Conservation (phyloP, 2,113 vertebrate genomes). For the Amazona guildingii region DNA sequence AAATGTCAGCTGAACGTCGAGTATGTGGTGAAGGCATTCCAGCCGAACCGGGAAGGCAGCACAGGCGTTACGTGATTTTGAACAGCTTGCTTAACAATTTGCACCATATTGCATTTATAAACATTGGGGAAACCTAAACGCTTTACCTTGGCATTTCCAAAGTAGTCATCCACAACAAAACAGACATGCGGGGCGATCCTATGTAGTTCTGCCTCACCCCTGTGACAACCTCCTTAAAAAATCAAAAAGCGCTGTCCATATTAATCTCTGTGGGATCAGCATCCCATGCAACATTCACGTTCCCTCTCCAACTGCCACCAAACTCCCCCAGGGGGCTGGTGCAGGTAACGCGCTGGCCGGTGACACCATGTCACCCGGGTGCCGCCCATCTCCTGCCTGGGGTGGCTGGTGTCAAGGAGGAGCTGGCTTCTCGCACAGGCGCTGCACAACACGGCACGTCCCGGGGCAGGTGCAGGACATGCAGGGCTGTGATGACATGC, state of each 20-base stretch:
- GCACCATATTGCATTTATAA: slow-evolving; percentile 66
- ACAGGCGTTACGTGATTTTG: slow-evolving; percentile 36
- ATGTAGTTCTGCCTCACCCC: background rate
- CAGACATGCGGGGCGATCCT: rapidly evolving
- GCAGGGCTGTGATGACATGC: rapidly evolving
- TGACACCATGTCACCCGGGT: rapidly evolving
- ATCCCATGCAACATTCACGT: rapidly evolving
- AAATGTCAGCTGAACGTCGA: rapidly evolving
- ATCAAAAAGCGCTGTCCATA: rapidly evolving
- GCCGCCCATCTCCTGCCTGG: background rate
- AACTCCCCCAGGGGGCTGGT: rapidly evolving
- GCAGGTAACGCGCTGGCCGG: rapidly evolving
- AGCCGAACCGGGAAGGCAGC: background rate
- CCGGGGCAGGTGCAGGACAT: rapidly evolving
- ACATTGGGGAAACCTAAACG: slow-evolving; percentile 32
- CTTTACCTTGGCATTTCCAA: background rate
- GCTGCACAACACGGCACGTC: rapidly evolving
- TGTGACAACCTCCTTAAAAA: background rate
- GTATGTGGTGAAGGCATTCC: background rate
- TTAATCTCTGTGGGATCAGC: background rate
- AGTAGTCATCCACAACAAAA: background rate
- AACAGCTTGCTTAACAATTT: slow-evolving; percentile 67
- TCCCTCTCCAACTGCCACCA: background rate
- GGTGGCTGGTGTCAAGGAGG: background rate
- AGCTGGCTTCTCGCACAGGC: background rate